A percentile compares a stretch with the other conserved stretches of the same genome.
Conservation (phyloP, 2,797 vertebrate genomes). For the Eremophila alpestris region DNA sequence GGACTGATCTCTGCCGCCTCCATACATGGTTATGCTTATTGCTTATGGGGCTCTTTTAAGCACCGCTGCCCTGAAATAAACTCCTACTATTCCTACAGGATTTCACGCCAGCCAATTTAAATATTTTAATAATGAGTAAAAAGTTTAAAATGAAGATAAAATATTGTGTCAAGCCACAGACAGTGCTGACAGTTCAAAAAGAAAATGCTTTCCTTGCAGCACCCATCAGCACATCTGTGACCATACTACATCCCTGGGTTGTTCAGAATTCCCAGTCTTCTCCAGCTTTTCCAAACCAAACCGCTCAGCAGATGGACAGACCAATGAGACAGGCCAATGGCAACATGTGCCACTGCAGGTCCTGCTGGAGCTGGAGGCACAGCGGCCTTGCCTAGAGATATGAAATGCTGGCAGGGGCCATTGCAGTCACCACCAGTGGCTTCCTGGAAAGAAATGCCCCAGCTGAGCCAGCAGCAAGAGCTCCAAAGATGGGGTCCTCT, state of each 20-base stretch:
- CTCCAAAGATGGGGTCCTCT: not conserved
- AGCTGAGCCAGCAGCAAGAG: not conserved
- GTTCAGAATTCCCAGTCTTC: not conserved
- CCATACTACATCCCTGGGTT: not conserved
- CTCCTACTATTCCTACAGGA: slow-evolving; percentile 57
- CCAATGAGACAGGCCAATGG: not conserved
- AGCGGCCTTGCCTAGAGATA: not conserved
- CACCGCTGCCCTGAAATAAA: slow-evolving; percentile 59
- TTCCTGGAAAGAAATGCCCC: not conserved
- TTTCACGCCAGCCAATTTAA: slow-evolving; percentile 63
- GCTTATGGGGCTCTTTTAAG: slow-evolving; percentile 35
- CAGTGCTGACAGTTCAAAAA: slow-evolving; percentile 68
- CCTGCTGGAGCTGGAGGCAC: not conserved
- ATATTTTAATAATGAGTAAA: slow-evolving; percentile 70
- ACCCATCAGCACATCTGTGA: slow-evolving; percentile 41
- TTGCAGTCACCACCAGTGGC: accelerated
- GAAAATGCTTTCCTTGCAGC: slow-evolving; percentile 58
- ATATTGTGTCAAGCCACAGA: slow-evolving; percentile 61
- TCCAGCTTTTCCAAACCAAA: not conserved
- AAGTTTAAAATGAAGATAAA: slow-evolving; percentile 62
- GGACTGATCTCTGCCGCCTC: slow-evolving; percentile 28
- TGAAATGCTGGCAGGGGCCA: not conserved
- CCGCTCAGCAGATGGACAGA: not conserved
- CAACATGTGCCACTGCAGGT: not conserved
- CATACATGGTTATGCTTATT: slow-evolving; percentile 45